Base-by-base conservation (phyloP, 2,888 invertebrate genomes). In the Lithophane ornitopus region DNA sequence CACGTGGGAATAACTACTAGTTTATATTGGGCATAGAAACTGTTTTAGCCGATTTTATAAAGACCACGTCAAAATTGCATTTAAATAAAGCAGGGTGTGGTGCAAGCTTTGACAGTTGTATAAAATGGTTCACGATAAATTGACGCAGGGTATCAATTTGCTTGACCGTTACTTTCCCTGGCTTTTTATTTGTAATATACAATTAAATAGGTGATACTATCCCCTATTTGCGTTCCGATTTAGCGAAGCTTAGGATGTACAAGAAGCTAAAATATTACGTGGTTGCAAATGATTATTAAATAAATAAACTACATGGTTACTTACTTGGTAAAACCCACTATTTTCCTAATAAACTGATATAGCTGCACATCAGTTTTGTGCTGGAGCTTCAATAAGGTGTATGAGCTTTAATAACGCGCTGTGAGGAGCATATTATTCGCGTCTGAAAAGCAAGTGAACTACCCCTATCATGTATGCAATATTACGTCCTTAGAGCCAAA, bases 341-440 rank as follows among this genome's bases (percentile, higher is more conserved):
- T 59, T 28, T 74, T 39, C 3, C 26, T 2, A 16, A 70, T 73
- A 71, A 28, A 39, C 74, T 34, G 9, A 44, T 41, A 71, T 58
- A 76, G 22, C 56, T 70, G 41, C 54, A 72, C 56, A 66, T 52
- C 34, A 56, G 22, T 68, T 44, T 59, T 49, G 59, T 56, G 7
- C 28, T 39, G n/a, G 12, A 49, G 44, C 66, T 66, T 56, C 77
- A 81, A 72, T 81, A 77, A 77, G 44, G 39, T 72, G 58, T 58
- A 65, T 61, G 44, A 70, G 59, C 70, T 73, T 82, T 76, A 82
- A 77, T 81, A 81, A 69, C 52, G 66, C 41, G 66, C 66, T 72
- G 61, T 19, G 66, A 72, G 46, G 19, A 46, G 61, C 72, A 46
- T 41, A 70, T 76, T 74, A 80, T 67, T 72, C 61, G 49, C 54